Percentiles rank a stretch among this genome's conserved stretches.
phyloP scores from a whole-genome alignment of 2,113 vertebrate species.

The Phaetusa simplex region DNA sequence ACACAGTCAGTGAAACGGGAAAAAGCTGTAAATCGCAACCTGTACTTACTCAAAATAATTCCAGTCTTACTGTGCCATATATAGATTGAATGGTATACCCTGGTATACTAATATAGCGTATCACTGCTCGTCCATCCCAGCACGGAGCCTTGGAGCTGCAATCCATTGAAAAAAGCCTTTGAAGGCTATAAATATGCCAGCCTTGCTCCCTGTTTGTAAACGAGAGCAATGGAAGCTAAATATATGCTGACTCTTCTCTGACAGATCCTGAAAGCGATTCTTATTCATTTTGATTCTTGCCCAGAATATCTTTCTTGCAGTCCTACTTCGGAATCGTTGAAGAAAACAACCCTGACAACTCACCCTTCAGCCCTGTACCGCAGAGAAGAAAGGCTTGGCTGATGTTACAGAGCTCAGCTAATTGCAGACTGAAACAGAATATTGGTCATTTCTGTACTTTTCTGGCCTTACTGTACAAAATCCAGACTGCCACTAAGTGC shows the following conservation, averaged over 20 bases:
- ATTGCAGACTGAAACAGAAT: background rate
- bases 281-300: conserved; percentile 35
- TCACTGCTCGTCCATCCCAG: background rate
- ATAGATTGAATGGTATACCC: background rate
- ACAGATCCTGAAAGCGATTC: conserved; percentile 23
- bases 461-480: background rate
- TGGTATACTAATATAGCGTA: background rate
- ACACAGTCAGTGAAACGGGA: background rate
- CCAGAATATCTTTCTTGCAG: conserved; percentile 38
- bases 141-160: background rate
- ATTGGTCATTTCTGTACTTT: background rate
- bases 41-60: background rate
- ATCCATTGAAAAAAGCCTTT: background rate
- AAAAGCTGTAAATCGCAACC: conserved; percentile 23
- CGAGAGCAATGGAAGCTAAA: conserved; percentile 17
- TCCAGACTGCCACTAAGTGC: background rate
- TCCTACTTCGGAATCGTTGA: background rate
- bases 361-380: background rate
- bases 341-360: conserved; percentile 11
- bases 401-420: background rate
- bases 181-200: background rate
- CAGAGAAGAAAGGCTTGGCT: background rate
- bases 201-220: background rate
- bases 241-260: background rate
- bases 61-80: background rate